Base-by-base conservation (phyloP, 2,888 invertebrate genomes). In the Brachylomia viminalis region DNA sequence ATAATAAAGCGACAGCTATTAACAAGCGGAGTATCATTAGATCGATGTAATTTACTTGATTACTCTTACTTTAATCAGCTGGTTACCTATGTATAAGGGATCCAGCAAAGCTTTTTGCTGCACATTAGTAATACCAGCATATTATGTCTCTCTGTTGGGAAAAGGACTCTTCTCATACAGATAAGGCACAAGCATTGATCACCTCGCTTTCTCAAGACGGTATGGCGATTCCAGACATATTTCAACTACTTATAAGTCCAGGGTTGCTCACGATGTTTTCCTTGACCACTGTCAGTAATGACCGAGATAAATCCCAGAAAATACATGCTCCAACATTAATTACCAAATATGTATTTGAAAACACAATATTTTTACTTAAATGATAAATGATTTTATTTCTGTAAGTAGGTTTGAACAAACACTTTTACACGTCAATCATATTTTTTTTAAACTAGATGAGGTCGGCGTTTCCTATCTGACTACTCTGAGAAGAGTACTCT, bases 1-100 rank as follows among this genome's bases (percentile, higher is more conserved):
- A 61, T 77, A 79, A 75, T 75, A 75, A 73, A 64, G 64, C 23
- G 73, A 67, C 38, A 45, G 47, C 61, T 61, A 61, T 58, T 59
- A 77, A 84, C 67, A 67, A 13, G 15, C 66, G 23, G 56, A 38
- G 30, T 67, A 58, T 54, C 65, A 61, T 69, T 52, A 65, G 23
- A 52, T 45, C 33, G 20, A 62, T 33, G n/a, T n/a, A 72, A 30
- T 72, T 70, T 56, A 72, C n/a, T 54, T n/a, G n/a, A 72, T 54
- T 54, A n/a, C n/a, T 54, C 13, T 27, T 30, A 71, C 23, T 30
- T 8, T 52, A 17, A 72, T 72, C 68, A 66, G 78, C n/a, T 56
- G n/a, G 13, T 30, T 33, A 45, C 23, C 8, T 76, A 45, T 1
- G 20, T 52, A 42, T 54, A 66, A 56, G 38, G 38, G 17, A n/a